Conservation (phyloP, 92 coral and sea anemone genomes). For the Epizoanthus illoricatus region DNA sequence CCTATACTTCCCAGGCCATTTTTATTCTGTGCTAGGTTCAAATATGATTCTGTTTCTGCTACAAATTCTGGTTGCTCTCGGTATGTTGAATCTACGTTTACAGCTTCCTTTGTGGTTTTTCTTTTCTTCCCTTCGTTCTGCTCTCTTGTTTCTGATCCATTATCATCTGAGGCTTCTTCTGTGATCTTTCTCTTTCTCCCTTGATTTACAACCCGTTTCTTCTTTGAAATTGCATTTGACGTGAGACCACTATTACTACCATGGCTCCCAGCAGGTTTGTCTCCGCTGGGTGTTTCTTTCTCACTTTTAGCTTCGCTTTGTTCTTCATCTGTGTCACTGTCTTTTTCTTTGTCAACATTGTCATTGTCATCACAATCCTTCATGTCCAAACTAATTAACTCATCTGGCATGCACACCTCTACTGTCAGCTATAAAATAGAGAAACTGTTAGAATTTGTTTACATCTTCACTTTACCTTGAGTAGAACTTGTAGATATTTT, state of each 20-base stretch:
- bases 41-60: background rate
- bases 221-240: background rate
- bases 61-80: background rate
- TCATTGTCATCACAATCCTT: background rate
- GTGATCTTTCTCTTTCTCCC: slow-evolving; percentile 7
- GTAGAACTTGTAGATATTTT: too few species aligned
- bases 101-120: background rate
- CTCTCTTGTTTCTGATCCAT: too few species aligned
- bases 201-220: background rate
- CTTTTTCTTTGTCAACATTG: background rate
- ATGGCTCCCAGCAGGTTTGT: background rate
- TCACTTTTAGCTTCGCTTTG: background rate
- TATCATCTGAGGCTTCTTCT: too few species aligned
- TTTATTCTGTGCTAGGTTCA: too few species aligned
- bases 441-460: too few species aligned
- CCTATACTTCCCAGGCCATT: too few species aligned
- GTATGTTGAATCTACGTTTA: background rate
- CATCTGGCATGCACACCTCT: slow-evolving; percentile 22
- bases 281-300: background rate
- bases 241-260: background rate
- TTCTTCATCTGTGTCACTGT: slow-evolving; percentile 9
- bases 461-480: too few species aligned
- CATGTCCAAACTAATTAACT: slow-evolving; percentile 20
- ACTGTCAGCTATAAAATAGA: slow-evolving; percentile 9
- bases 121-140: background rate